Evolutionary conservation across 2,797 vertebrate species (phyloP), one percentile per base, ranked within the genome.

Genomic region (Dromococcyx pavoninus): DNA sequence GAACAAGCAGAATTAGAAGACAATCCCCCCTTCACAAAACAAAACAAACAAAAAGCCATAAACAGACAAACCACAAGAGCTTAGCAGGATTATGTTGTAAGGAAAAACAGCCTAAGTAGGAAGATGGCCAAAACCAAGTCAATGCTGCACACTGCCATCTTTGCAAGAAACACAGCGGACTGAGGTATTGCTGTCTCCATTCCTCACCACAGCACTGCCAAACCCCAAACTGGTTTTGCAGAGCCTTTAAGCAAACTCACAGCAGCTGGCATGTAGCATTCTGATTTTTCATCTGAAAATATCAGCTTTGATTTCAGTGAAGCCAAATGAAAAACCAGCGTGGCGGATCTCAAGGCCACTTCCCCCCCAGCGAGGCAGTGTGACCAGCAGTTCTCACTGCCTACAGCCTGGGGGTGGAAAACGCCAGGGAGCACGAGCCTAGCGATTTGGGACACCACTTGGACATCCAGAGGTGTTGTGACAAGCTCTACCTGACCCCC

Each of bases 391-490:
- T 24, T 43, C 64, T 35, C 67, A 4, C 9, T 22, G 12, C 17
- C 35, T 5, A 0, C 0, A 27, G 74, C 39, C 43, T 10, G 0
- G 3, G 5, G 1, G 11, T 23, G 17, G 58, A 53, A 7, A 56
- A 35, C 6, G 17, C 32, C 13, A 7, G 33, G 53, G 21, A 71
- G 32, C 33, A 15, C 1, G 8, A 53, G 44, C 50, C 35, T 12
- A 10, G n/a, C 6, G 35, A 17, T 5, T 11, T 8, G 67, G 48
- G 57, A 32, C 13, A 11, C 41, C 4, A 11, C 69, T 15, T 0
- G 32, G 24, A 10, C 64, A 46, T 8, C 46, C 89, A 60, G 41
- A 32, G 44, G 17, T 7, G 16, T 30, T 9, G 1, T 1, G 14
- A 41, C 10, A 11, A 64, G 61, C 81, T 32, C 60, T n/a, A 3